Evolutionary conservation across 2,113 vertebrate species (phyloP).

Genomic region (Campylomormyrus numenius): DNA sequence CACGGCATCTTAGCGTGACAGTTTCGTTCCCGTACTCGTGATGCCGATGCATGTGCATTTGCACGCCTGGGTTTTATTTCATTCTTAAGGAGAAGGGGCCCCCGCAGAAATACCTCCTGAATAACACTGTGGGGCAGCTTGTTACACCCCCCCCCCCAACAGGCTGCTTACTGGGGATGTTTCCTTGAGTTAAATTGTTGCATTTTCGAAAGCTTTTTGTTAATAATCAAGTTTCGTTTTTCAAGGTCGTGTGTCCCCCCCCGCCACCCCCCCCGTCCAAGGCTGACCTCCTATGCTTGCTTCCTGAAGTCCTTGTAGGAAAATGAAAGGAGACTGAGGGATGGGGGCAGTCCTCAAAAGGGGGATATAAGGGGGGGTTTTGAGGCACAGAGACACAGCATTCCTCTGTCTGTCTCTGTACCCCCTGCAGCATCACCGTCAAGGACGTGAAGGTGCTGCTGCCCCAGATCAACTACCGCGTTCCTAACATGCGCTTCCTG

Average conservation of each 20-base stretch:
- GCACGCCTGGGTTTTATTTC: not conserved
- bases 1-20: not conserved
- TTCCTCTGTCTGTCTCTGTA: not conserved
- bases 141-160: not conserved
- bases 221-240: not conserved
- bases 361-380: not conserved
- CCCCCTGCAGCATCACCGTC: conserved; percentile 60
- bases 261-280: not conserved
- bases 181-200: not conserved
- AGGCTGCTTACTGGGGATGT: not conserved
- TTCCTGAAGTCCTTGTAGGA: not conserved
- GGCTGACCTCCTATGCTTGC: not conserved
- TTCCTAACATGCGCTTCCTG: conserved; percentile 77
- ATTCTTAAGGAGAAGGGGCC: not conserved
- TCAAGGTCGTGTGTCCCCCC: not conserved
- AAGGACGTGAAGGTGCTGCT: conserved; percentile 77
- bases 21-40: not conserved
- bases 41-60: not conserved
- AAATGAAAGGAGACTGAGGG: not conserved
- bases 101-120: not conserved
- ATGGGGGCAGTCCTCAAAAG: not conserved
- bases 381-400: not conserved
- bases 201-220: not conserved
- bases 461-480: conserved; percentile 74
- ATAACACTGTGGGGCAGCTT: not conserved